Percentiles rank a stretch among this genome's conserved stretches.
These are phyloP conservation scores for Drosophila malerkotliana DNA, from an alignment of 1,140 invertebrate species.

Conservation along the genomic window DNA sequence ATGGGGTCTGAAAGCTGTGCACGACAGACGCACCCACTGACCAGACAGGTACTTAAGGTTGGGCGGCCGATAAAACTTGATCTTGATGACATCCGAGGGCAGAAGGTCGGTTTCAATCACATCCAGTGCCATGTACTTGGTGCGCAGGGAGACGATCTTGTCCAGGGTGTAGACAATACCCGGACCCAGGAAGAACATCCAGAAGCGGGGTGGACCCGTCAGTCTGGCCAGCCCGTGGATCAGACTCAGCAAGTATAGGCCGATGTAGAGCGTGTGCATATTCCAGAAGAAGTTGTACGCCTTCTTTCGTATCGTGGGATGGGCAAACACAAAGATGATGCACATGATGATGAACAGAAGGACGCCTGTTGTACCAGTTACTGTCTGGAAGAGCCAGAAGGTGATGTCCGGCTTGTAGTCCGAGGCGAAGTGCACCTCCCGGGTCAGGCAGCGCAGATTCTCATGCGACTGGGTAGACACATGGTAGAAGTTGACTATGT, in stretches of 20 bases:
- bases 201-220: slow-evolving; percentile 96
- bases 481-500: slow-evolving; percentile 99
- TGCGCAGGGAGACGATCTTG: slow-evolving; percentile 96
- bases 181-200: slow-evolving; percentile 97
- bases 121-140: slow-evolving; percentile 96
- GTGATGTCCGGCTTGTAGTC: slow-evolving; percentile 95
- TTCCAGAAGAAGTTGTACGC: slow-evolving; percentile 99
- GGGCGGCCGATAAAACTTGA: slow-evolving; percentile 96
- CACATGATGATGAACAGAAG: slow-evolving; percentile 96
- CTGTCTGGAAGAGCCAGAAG: slow-evolving; percentile 97
- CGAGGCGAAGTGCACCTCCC: slow-evolving; percentile 96
- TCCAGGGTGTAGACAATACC: slow-evolving; percentile 95
- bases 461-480: slow-evolving; percentile 98
- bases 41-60: slow-evolving; percentile 98
- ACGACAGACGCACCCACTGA: slow-evolving; percentile 95
- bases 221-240: slow-evolving; percentile 97
- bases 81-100: slow-evolving; percentile 97
- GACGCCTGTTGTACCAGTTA: slow-evolving; percentile 98
- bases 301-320: slow-evolving; percentile 95
- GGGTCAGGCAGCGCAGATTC: slow-evolving; percentile 96
- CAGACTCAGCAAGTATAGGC: slow-evolving; percentile 95
- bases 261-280: slow-evolving; percentile 96
- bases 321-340: slow-evolving; percentile 98
- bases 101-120: slow-evolving; percentile 97
- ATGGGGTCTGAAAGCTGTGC: slow-evolving; percentile 94